Evolutionary conservation across 2,888 invertebrate genomes (phyloP).

Genomic region (Julus scandinavius): DNA sequence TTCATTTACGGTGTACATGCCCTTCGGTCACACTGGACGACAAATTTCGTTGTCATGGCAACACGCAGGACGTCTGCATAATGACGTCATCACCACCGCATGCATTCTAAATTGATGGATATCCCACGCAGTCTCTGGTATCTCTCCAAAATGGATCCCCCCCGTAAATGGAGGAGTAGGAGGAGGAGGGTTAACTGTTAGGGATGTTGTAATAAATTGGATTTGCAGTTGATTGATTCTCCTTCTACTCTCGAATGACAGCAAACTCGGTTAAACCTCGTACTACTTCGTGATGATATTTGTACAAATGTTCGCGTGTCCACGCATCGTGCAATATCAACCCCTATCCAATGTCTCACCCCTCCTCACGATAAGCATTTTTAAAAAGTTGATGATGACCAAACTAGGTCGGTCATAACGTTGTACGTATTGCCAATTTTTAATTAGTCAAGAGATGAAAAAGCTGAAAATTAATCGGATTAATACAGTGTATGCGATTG

Average conservation of each 20-base stretch:
- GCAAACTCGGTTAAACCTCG: background rate
- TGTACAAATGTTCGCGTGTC: background rate
- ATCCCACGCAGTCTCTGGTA: background rate
- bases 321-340: background rate
- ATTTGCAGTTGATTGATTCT: slow-evolving; percentile 1
- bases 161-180: background rate
- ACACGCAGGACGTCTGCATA: too few species aligned
- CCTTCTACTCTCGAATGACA: background rate
- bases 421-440: too few species aligned
- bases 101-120: background rate
- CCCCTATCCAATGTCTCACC: background rate
- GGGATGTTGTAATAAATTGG: background rate
- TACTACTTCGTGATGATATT: background rate
- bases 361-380: too few species aligned
- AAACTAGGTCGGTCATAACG: too few species aligned
- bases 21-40: too few species aligned
- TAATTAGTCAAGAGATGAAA: too few species aligned
- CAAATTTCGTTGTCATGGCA: too few species aligned
- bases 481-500: too few species aligned
- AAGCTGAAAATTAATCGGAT: too few species aligned
- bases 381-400: too few species aligned
- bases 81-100: too few species aligned
- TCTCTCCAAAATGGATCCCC: background rate
- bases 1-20: too few species aligned
- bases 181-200: background rate